A percentile compares a stretch with the other conserved stretches of the same genome.
Evolutionary conservation across 2,113 vertebrate genomes (phyloP).

Genomic region (Mesitornis unicolor): DNA sequence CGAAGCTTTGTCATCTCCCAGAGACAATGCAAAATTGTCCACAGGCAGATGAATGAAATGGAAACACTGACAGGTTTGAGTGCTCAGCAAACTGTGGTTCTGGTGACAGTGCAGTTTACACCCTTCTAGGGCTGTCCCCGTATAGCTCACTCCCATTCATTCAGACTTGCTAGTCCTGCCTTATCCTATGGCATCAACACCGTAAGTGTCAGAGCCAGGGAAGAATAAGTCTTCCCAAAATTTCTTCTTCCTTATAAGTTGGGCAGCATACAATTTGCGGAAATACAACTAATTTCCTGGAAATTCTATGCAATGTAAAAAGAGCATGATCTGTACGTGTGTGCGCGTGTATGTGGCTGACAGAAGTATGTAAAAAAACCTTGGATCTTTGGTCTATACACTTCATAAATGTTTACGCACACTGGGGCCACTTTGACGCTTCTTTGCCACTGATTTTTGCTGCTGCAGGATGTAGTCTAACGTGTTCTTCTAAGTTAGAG

Average conservation of each 20-base stretch:
- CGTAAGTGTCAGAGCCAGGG: neutral
- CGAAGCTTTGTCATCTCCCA: neutral
- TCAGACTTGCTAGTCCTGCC: neutral
- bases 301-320: neutral
- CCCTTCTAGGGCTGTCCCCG: neutral
- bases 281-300: neutral
- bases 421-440: neutral
- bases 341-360: accelerated
- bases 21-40: neutral
- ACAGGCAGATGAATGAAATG: accelerated
- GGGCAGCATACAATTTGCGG: neutral
- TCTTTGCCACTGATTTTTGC: accelerated
- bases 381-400: neutral
- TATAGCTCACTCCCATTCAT: accelerated
- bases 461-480: neutral
- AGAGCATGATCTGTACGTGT: neutral
- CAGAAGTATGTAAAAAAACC: neutral
- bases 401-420: accelerated
- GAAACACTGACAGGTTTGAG: neutral
- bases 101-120: neutral
- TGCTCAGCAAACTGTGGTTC: neutral
- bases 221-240: neutral
- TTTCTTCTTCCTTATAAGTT: neutral
- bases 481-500: neutral
- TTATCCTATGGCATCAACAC: neutral